A percentile compares a stretch with the other conserved stretches of the same genome.
Evolutionary conservation across 2,113 vertebrate species (phyloP).

Genomic region (Nothoprocta perdicaria): DNA sequence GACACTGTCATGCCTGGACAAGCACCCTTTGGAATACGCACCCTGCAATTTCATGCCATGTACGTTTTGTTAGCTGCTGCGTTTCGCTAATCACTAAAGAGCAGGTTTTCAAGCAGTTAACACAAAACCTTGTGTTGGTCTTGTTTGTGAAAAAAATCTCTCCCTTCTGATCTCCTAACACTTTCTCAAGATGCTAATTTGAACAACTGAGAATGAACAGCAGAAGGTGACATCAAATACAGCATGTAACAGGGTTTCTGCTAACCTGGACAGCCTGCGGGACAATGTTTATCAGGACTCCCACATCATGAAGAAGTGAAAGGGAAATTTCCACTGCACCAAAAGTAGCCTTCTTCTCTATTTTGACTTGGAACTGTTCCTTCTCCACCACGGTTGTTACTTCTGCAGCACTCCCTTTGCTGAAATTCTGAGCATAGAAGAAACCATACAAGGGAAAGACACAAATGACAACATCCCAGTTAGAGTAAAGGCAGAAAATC

Average conservation of each 20-base stretch:
- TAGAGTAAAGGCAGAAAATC: not conserved
- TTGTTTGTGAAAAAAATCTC: not conserved
- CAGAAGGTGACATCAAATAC: not conserved
- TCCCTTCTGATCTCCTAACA: not conserved
- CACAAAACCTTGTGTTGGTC: not conserved
- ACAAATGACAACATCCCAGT: not conserved
- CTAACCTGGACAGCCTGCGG: conserved; percentile 76
- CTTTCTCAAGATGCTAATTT: not conserved
- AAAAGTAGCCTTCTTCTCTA: conserved; percentile 60
- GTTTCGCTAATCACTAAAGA: not conserved
- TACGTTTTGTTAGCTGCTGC: not conserved
- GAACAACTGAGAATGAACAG: not conserved
- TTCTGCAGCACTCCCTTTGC: conserved; percentile 43
- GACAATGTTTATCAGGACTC: conserved; percentile 67
- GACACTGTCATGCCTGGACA: not conserved
- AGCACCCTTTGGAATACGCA: not conserved
- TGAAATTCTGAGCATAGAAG: conserved; percentile 62
- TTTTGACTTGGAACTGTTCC: conserved; percentile 45
- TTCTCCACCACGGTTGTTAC: conserved; percentile 64
- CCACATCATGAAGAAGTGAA: conserved; percentile 76
- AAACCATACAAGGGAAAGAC: not conserved
- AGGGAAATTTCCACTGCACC: conserved; percentile 38
- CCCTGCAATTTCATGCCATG: not conserved
- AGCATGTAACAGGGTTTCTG: not conserved
- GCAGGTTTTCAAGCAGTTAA: not conserved